These are phyloP conservation scores for Ispidina lecontei DNA, from an alignment of 2,797 vertebrate genomes.

Conservation along the genomic window DNA sequence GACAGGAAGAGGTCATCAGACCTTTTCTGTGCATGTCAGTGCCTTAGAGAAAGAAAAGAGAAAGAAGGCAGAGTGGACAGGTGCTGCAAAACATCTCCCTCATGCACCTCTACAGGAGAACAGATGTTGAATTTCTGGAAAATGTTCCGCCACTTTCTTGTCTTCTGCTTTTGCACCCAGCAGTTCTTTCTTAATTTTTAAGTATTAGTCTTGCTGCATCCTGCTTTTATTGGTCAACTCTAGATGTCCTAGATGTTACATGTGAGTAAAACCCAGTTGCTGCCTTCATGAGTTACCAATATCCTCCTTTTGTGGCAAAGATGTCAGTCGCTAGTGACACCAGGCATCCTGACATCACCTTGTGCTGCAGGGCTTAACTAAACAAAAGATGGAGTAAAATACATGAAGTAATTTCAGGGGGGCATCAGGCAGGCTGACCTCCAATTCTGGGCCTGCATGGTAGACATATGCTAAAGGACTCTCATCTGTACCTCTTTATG, in stretches of 20 bases:
- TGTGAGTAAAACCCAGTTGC: background rate
- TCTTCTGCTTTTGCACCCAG: background rate
- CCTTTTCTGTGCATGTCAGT: background rate
- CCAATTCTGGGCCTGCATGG: background rate
- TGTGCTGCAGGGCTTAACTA: background rate
- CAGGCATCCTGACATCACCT: background rate
- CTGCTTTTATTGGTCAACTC: background rate
- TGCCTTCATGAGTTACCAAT: background rate
- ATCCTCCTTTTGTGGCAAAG: background rate
- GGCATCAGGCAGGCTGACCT: background rate
- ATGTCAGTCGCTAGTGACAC: fast-evolving
- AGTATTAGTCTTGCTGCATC: background rate
- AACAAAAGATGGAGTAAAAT: background rate
- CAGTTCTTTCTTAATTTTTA: background rate
- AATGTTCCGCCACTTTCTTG: background rate
- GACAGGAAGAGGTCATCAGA: background rate
- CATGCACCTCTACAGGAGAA: background rate
- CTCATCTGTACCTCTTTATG: fast-evolving
- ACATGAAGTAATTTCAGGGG: background rate
- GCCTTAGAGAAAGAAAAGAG: background rate
- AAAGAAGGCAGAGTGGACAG: background rate
- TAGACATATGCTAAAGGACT: background rate
- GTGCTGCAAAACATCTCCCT: background rate
- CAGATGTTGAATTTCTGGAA: background rate
- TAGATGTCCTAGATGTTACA: background rate